Percentiles rank a stretch among this genome's conserved stretches.
Conservation (phyloP, 2,113 vertebrate species). For the Rhegmatorhina hoffmannsi region DNA sequence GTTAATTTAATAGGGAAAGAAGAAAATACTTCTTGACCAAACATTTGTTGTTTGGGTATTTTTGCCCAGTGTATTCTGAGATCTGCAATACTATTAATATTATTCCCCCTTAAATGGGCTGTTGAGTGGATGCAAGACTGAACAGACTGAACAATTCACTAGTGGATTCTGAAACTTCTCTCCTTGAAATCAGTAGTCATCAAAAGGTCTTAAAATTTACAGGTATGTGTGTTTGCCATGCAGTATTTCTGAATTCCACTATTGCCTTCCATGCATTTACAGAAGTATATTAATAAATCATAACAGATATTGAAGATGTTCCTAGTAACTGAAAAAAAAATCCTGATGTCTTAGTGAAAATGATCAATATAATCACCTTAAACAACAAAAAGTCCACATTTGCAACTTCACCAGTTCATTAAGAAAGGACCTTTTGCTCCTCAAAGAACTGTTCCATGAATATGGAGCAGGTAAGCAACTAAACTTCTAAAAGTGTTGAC, state of each 20-base stretch:
- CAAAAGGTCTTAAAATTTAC: neutral
- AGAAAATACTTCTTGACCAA: neutral
- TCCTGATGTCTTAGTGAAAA: neutral
- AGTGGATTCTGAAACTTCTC: neutral
- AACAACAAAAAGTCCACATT: neutral
- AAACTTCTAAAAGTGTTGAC: neutral
- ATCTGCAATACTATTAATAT: neutral
- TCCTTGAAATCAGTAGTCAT: neutral
- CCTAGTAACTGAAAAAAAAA: neutral
- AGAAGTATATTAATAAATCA: neutral
- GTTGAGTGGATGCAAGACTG: neutral
- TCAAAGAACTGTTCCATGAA: neutral
- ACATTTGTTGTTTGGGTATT: too few species aligned
- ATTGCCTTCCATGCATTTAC: neutral
- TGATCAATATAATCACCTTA: neutral
- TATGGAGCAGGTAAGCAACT: neutral
- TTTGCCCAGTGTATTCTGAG: neutral
- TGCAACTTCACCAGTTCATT: neutral
- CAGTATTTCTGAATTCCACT: neutral
- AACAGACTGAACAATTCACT: neutral
- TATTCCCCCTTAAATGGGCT: neutral
- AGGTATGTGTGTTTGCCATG: neutral
- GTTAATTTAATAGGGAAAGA: neutral
- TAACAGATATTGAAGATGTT: neutral
- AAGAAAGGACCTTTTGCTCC: neutral